Percentiles rank a stretch among this genome's conserved stretches.
Conservation (phyloP, 2,113 vertebrate genomes). For the Phalacrocorax aristotelis region DNA sequence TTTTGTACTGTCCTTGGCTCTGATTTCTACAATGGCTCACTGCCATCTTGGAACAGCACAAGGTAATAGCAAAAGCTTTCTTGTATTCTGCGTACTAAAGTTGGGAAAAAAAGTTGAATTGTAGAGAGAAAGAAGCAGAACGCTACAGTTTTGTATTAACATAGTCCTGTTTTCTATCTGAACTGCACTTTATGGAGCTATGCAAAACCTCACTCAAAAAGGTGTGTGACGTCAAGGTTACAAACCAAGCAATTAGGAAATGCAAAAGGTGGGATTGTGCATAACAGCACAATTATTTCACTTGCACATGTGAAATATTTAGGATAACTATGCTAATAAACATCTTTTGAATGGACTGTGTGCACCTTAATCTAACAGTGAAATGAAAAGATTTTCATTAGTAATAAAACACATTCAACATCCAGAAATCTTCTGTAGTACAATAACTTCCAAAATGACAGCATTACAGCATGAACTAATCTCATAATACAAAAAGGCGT, state of each 20-base stretch:
- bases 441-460: not conserved
- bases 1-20: conserved; percentile 27
- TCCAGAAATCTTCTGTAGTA: not conserved
- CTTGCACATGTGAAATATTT: not conserved
- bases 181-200: not conserved
- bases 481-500: not conserved
- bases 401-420: not conserved
- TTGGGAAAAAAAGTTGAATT: not conserved
- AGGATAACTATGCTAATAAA: not conserved
- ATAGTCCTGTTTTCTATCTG: not conserved
- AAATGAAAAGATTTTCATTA: not conserved
- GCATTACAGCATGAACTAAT: not conserved
- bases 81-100: not conserved
- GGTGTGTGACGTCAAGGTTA: not conserved
- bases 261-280: not conserved
- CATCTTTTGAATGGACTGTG: not conserved
- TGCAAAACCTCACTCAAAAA: not conserved
- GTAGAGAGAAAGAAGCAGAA: not conserved
- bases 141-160: not conserved
- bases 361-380: not conserved
- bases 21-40: not conserved
- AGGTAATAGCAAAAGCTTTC: conserved; percentile 16
- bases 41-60: conserved; percentile 26
- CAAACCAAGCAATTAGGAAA: not conserved
- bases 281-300: not conserved